Evolutionary conservation across 64 coral and sea anemone genomes (phyloP), one percentile per base, ranked within the genome.

Genomic region (Montipora sp.): DNA sequence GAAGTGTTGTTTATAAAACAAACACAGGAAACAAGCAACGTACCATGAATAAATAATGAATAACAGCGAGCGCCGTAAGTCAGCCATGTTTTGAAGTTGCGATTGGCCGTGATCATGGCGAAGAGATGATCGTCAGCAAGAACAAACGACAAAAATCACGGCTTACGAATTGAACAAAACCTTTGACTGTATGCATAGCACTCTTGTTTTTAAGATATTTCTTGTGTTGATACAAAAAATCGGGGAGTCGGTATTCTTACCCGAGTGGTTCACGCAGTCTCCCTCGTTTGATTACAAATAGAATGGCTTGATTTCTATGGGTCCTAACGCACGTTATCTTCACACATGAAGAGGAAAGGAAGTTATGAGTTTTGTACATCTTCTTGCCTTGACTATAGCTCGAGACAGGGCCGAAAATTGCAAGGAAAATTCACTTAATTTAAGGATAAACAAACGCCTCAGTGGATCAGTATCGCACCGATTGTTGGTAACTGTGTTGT

Each of bases 351-450:
- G 82, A 85, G 45, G 63, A 10, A 85, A 72, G 47, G 47, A 85
- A 46, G 82, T 70, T 85, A 97, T 97, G 95, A 94, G 92, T 78
- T 97, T 97, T 92, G 91, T 88, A 83, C 92, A 97, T 89, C 89
- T 90, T 59, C 60, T 97, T 20, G 92, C 92, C 65, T 80, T 97
- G 50, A 84, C 95, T 75, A 97, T 97, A 57, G 79, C 89, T 24
- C 92, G 89, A 81, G 93, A 91, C 78, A 88, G 87, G 46, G 90
- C 75, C 16, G 22, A 77, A 21, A 60, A 80, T 8, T 6, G 6
- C 3, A 88, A 46, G 58, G n/a, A 57, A 4, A 12, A 49, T 48
- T 77, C 21, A 8, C 84, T 43, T 22, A 16, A 50, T 51, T 90
- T 50, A 57, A 85, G 55, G 73, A 92, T 2, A 88, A 80, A 51